phyloP scores from a whole-genome alignment of 1,140 invertebrate genomes.

The Diploscapter pachys region DNA sequence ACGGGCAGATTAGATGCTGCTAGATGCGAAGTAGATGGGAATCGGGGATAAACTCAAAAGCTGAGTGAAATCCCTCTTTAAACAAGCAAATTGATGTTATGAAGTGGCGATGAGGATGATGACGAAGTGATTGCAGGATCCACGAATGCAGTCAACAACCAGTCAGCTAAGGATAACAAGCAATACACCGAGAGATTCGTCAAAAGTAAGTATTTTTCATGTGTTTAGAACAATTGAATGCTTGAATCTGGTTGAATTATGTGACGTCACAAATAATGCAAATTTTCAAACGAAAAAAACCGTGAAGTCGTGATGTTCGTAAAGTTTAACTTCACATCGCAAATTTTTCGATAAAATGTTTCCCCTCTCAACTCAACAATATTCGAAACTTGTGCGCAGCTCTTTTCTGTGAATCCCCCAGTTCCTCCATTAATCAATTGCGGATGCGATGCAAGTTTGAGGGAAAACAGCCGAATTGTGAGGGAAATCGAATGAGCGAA shows the following conservation, averaged over 20 bases:
- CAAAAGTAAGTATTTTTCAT: slow-evolving; percentile 22
- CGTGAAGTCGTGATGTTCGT: not conserved
- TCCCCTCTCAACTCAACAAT: not conserved
- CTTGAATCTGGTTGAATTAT: not conserved
- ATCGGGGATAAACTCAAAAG: not conserved
- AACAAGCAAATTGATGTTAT: not conserved
- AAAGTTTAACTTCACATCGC: not conserved
- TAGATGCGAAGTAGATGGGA: slow-evolving; percentile 8
- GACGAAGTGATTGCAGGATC: slow-evolving; percentile 11
- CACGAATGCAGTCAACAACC: slow-evolving; percentile 19
- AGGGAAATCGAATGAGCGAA: not conserved
- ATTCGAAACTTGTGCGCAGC: slow-evolving; percentile 17
- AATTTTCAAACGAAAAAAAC: not conserved
- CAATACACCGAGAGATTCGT: slow-evolving; percentile 30
- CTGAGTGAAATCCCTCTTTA: not conserved
- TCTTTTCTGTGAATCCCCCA: not conserved
- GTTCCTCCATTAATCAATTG: too few species aligned
- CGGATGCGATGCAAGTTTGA: too few species aligned
- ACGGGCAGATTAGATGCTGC: slow-evolving; percentile 5
- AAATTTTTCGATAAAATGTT: not conserved
- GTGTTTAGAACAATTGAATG: not conserved
- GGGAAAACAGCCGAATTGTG: not conserved
- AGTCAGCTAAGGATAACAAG: slow-evolving; percentile 18
- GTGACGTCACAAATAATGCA: not conserved
- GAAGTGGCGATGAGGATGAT: not conserved